phyloP scores from a whole-genome alignment of 2,888 invertebrate species.

The Cephus rjabovi region DNA sequence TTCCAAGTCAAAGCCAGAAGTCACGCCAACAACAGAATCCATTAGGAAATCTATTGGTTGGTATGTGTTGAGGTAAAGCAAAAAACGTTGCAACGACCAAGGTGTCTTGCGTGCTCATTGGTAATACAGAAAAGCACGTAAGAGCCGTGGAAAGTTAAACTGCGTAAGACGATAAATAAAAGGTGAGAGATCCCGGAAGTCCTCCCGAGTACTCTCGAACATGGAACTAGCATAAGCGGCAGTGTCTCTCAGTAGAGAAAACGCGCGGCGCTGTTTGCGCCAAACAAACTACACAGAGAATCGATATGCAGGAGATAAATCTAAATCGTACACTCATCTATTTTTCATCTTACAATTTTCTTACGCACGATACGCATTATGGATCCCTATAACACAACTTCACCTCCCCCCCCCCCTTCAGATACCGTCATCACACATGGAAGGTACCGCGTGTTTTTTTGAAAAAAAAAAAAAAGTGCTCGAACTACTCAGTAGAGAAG shows the following conservation, averaged over 20 bases:
- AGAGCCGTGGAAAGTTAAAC: conserved; percentile 42
- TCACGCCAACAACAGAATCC: neutral
- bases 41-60: neutral
- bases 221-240: neutral
- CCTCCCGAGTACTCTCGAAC: neutral
- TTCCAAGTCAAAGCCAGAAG: neutral
- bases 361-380: neutral
- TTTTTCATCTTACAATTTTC: neutral
- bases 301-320: neutral
- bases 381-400: neutral
- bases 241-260: neutral
- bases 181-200: conserved; percentile 19
- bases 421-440: neutral
- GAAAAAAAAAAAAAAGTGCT: conserved; percentile 13
- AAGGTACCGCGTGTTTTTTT: neutral
- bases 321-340: neutral
- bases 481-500: neutral
- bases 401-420: neutral
- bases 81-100: neutral
- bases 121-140: conserved; percentile 6
- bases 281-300: neutral
- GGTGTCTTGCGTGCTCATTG: conserved; percentile 13
- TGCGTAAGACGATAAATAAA: conserved; percentile 52
- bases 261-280: neutral
- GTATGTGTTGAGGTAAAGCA: neutral